Evolutionary conservation across 2,888 invertebrate genomes (phyloP), one percentile per base, ranked within the genome.

Genomic region (Ectropis crepuscularia): DNA sequence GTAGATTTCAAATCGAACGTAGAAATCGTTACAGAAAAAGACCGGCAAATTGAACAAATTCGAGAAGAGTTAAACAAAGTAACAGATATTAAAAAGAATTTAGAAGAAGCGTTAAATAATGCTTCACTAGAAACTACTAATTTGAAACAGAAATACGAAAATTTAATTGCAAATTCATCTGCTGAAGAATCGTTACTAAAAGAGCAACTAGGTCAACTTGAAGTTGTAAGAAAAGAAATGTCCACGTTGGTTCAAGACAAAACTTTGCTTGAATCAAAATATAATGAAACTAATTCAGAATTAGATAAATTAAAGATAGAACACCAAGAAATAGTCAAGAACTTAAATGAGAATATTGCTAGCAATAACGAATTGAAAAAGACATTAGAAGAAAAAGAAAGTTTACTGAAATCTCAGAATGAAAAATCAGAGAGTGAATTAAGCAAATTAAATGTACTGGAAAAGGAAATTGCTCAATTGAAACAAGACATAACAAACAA

Each of bases 101-200:
- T 94, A 45, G 94, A 94, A 79, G 93, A 92, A 63, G 85, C 89
- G 68, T 71, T 93, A n/a, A 90, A 85, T 74, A 88, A 80, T 61
- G 79, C 80, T 38, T 74, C 80, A 47, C 75, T 88, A 66, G 92
- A 92, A 78, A 76, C 80, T 2, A 81, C 85, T 47, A 76, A 81
- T 37, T 73, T 92, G 8, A 89, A 88, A 77, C 92, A 92, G 73
- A 87, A 88, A 75, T 86, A 90, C 73, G 90, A 93, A 72, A 85
- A 73, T 63, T 81, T 93, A 69, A 81, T 88, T 71, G 84, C 88
- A 59, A 89, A 89, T 77, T 86, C 88, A 58, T 83, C 88, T 4
- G 82, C 86, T 0, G 93, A 92, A 83, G 92, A 89, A 82, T 81
- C 85, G 10, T 74, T 89, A 58, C 68, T 93, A 37, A 89, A 86